Percentiles rank a stretch among this genome's conserved stretches.
Evolutionary conservation across 2,113 vertebrate genomes (phyloP).

Genomic region (Terrapene triunguis): DNA sequence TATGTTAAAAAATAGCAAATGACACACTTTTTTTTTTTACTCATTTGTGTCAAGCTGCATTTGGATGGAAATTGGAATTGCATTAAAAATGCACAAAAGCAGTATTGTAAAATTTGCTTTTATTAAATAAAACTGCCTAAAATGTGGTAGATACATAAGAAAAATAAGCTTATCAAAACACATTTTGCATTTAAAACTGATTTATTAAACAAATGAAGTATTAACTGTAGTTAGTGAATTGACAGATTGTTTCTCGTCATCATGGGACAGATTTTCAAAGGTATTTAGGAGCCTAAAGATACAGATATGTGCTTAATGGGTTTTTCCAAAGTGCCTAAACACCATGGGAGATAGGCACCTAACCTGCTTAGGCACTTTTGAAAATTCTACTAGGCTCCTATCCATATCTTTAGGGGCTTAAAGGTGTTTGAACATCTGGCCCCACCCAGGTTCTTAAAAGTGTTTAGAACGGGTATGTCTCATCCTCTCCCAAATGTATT

Average conservation of each 20-base stretch:
- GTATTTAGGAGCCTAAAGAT: background rate
- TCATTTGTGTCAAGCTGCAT: background rate
- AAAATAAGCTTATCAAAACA: background rate
- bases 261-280: background rate
- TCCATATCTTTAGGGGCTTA: background rate
- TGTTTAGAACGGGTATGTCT: background rate
- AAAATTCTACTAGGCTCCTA: background rate
- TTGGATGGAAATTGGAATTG: background rate
- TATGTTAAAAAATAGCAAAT: background rate
- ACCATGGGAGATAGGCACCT: background rate
- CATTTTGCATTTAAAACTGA: background rate
- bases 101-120: background rate
- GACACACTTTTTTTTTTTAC: background rate
- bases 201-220: background rate
- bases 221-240: background rate
- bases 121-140: background rate
- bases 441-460: background rate
- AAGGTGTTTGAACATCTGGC: background rate
- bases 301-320: background rate
- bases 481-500: background rate
- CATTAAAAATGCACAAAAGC: background rate
- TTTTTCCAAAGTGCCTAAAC: background rate
- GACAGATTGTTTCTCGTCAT: background rate
- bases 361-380: background rate
- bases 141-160: background rate